These are phyloP conservation scores for Tanypteryx hageni DNA, from an alignment of 2,888 invertebrate genomes.

Conservation along the genomic window DNA sequence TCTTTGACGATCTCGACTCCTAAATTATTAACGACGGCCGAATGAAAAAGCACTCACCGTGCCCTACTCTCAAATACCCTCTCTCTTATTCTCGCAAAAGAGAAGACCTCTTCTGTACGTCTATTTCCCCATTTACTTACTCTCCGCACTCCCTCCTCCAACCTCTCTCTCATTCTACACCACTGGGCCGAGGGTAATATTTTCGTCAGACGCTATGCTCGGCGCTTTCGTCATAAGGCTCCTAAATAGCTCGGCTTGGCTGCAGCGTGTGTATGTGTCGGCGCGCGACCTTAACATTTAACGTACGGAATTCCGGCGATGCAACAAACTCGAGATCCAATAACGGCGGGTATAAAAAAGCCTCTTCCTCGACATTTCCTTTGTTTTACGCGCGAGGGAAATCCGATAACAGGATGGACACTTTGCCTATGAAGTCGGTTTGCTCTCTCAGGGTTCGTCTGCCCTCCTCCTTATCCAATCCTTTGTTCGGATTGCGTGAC, in stretches of 20 bases:
- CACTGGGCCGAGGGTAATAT: conserved; percentile 49
- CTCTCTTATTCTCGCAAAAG: neutral
- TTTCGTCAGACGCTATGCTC: conserved; percentile 52
- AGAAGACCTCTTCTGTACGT: too few species aligned
- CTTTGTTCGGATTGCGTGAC: too few species aligned
- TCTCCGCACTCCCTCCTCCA: too few species aligned
- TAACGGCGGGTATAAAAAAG: neutral
- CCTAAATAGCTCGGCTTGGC: conserved; percentile 56
- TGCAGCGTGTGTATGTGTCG: conserved; percentile 19
- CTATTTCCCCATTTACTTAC: neutral
- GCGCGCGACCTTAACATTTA: conserved; percentile 57
- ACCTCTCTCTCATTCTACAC: conserved; percentile 37
- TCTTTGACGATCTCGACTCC: conserved; percentile 37
- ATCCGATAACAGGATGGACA: conserved; percentile 4
- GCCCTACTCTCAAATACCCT: neutral
- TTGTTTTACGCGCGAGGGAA: neutral
- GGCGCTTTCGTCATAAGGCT: conserved; percentile 44
- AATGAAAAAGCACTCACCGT: neutral
- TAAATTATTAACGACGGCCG: conserved; percentile 32
- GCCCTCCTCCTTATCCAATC: too few species aligned
- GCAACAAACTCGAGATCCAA: conserved; percentile 38
- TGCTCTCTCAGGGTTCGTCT: too few species aligned
- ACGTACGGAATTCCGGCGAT: conserved; percentile 45
- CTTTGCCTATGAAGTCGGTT: neutral
- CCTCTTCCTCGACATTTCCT: neutral